Conservation (phyloP, 2,113 vertebrate genomes). For the Salvelinus sp. region DNA sequence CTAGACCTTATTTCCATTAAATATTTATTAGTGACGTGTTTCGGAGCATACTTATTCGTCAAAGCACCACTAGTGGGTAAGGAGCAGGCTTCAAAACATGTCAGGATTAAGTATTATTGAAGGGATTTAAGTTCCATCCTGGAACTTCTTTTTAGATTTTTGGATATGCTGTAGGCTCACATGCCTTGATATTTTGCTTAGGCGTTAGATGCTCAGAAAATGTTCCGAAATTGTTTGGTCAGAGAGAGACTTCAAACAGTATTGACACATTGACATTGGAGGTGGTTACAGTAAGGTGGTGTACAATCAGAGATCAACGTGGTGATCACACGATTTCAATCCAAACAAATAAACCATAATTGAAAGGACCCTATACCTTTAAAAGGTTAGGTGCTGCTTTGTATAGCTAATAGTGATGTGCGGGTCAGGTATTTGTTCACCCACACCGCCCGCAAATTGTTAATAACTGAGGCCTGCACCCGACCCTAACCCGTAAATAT, state of each 20-base stretch:
- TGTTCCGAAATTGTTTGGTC: neutral
- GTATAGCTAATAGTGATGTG: neutral
- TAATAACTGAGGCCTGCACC: too few relatives aligned
- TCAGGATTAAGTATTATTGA: too few relatives aligned
- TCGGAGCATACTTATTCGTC: too few relatives aligned
- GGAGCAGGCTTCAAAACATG: too few relatives aligned
- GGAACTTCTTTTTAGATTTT: too few relatives aligned
- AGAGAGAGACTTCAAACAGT: constrained; percentile 74
- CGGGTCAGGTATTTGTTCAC: too few relatives aligned
- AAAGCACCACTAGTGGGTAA: too few relatives aligned
- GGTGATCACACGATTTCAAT: neutral
- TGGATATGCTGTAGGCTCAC: neutral
- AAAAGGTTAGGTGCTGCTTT: neutral
- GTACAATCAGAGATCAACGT: neutral
- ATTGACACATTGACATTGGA: constrained; percentile 46
- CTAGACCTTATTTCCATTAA: too few relatives aligned
- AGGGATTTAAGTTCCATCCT: too few relatives aligned
- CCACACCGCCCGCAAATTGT: too few relatives aligned
- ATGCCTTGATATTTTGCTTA: neutral
- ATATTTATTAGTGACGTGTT: too few relatives aligned
- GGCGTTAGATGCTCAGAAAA: neutral
- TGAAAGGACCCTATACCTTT: neutral
- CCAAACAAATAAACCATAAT: neutral
- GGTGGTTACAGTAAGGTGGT: constrained; percentile 41
- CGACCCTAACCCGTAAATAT: too few relatives aligned